Evolutionary conservation across 2,113 vertebrate species (phyloP), one percentile per base, ranked within the genome.

Genomic region (Syrmaticus mikado): DNA sequence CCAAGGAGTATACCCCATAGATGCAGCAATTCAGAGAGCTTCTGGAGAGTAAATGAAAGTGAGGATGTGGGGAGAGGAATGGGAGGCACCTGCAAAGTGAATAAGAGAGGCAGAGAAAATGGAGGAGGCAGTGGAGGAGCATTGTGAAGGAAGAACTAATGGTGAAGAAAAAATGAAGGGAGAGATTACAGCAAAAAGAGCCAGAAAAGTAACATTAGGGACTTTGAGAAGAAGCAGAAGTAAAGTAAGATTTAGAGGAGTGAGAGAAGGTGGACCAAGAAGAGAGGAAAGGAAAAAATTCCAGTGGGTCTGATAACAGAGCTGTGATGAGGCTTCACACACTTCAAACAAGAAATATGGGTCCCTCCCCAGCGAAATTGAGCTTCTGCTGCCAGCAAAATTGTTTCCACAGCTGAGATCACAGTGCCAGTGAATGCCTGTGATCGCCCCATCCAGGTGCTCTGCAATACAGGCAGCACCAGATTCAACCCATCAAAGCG

Each of bases 321-420:
- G 21, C 25, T 74, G 50, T 94, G 87, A 90, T 65, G 87, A 84
- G 45, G 53, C 45, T 95, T 95, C 82, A 70, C 85, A 92, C 36
- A 1, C 65, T 88, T 94, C 70, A 82, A 32, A 66, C 17, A 48
- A 93, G 87, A 91, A 91, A 64, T 64, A 82, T 21, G 45, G 79
- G 48, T 27, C 53, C 40, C 36, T 87, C 80, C 93, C 40, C 79
- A 79, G 58, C 0, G 6, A 94, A 93, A 94, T 13, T 36, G 62
- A 41, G 36, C 53, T 95, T 86, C 87, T 21, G 75, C 62, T 96
- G 92, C 94, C 92, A 95, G 85, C 68, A 95, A 90, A 97, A 96
- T 95, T 92, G 57, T 95, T 97, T 96, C 93, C 92, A 96, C 90
- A 92, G 87, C 92, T 93, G 80, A 93, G 62, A 61, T 22, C 81